These are phyloP conservation scores for Leptoteleia sp. DNA, from an alignment of 1,140 invertebrate genomes.

Conservation along the genomic window DNA sequence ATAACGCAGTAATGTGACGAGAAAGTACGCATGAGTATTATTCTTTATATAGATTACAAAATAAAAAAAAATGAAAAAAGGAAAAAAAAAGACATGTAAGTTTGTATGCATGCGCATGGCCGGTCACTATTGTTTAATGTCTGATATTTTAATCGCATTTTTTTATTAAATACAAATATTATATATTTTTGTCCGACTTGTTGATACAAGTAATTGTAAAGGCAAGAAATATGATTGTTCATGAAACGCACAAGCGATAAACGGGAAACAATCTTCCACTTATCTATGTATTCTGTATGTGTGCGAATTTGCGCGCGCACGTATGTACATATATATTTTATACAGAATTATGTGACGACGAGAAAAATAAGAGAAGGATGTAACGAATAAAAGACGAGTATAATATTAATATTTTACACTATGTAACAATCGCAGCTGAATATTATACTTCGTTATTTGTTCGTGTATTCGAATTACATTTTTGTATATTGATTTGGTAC, in stretches of 20 bases:
- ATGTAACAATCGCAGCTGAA: constrained; percentile 21
- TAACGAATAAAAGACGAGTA: constrained; percentile 20
- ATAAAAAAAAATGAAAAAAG: constrained; percentile 7
- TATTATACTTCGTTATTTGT: constrained; percentile 27
- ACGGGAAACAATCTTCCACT: constrained; percentile 37
- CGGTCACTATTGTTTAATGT: constrained; percentile 37
- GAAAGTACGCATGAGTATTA: constrained; percentile 48
- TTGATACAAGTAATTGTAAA: constrained; percentile 7
- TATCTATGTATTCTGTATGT: constrained; percentile 30
- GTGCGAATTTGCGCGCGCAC: constrained; percentile 7
- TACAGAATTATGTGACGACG: constrained; percentile 38
- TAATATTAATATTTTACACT: constrained; percentile 37
- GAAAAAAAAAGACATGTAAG: constrained; percentile 16
- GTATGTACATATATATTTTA: constrained; percentile 53
- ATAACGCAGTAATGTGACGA: constrained; percentile 26
- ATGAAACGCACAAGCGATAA: constrained; percentile 35
- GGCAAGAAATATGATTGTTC: constrained; percentile 23
- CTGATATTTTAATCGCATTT: constrained; percentile 47
- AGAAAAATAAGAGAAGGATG: too few relatives aligned
- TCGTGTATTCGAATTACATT: constrained; percentile 8
- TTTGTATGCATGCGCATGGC: constrained; percentile 24
- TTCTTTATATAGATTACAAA: constrained; percentile 35
- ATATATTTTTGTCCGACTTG: constrained; percentile 40
- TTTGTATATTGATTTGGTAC: constrained; percentile 17
- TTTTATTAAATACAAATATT: constrained; percentile 22